Evolutionary conservation across 2,113 vertebrate genomes (phyloP), one percentile per base, ranked within the genome.

Genomic region (Callospermophilus lateralis): DNA sequence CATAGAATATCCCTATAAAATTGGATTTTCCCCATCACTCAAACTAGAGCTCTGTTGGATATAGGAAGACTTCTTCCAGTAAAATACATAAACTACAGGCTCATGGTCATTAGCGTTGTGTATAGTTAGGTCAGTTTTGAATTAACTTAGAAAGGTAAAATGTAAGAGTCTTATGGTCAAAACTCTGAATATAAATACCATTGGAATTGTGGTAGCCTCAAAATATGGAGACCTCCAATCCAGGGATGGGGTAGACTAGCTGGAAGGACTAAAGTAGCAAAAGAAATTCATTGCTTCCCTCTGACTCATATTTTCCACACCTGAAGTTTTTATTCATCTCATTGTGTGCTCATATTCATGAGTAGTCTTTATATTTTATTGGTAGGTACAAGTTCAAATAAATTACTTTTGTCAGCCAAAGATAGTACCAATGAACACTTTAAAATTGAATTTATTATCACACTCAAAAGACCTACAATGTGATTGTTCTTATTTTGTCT

Each of bases 1-100:
- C 2, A 65, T n/a, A 22, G 11, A 80, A 30, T 92, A 34, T 74
- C 19, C 32, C n/a, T 96, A 51, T 93, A 70, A 98, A 93, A 97
- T 93, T 16, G 89, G 78, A 83, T 90, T 91, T 93, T 95, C 58
- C 34, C 20, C 15, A 89, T 97, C 32, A 68, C 70, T 94, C 95
- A 80, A 90, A 7, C 55, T 51, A 92, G 0, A 95, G 20, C 42
- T 85, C 6, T 12, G 30, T 22, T 70, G 45, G 10, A 70, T 68
- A 4, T 74, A 78, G 53, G 73, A 92, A 85, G 19, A 77, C 13
- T 34, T 77, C 30, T 22, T 94, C 39, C 58, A 90, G 48, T 84
- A 96, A 97, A 81, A 48, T 79, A 84, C 11, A 76, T 53, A 72
- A 94, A 72, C 72, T 68, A 63, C 0, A 42, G 17, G 30, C 20